Evolutionary conservation across 2,797 vertebrate genomes (phyloP), one percentile per base, ranked within the genome.

Genomic region (Carduelis carduelis): DNA sequence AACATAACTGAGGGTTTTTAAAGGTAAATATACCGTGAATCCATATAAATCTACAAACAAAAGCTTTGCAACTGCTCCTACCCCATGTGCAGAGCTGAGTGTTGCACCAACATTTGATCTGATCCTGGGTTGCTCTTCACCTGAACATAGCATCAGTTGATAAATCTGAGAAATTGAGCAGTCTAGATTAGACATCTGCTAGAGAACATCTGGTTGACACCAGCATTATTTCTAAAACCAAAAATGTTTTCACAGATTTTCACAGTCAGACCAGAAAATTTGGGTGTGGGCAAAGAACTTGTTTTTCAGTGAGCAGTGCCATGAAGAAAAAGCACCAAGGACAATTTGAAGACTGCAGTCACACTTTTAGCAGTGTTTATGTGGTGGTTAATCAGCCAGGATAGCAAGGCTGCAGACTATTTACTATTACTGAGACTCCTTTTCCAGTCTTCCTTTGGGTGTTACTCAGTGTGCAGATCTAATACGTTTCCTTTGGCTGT

Each of bases 161-260:
- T 30, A 53, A 78, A 60, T 35, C 41, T 64, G 61, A 87, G 32
- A 86, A 83, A 56, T 0, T 3, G 66, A 82, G 30, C 43, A 18
- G 28, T n/a, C 37, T 53, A 53, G 16, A 34, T 18, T 0, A 0
- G 16, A 68, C 30, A 61, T 52, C 22, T 90, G 32, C 0, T 2
- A 53, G 37, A 85, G 21, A 72, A 50, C 20, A 27, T 47, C 44
- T 63, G 22, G 9, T 43, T n/a, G 20, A 85, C 35, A 72, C 39
- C 15, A 61, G 12, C 0, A 0, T 14, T 65, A 56, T n/a, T 91
- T 86, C 66, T 85, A 69, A 86, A 81, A 46, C 18, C 22, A 76
- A 81, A 77, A 37, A 14, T 2, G 30, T 65, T 83, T 78, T 26
- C 39, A 78, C 13, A 55, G 20, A 57, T 60, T 68, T 93, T 90